A percentile compares a stretch with the other conserved stretches of the same genome.
phyloP scores from a whole-genome alignment of 2,113 vertebrate genomes.

The Callospermophilus lateralis region DNA sequence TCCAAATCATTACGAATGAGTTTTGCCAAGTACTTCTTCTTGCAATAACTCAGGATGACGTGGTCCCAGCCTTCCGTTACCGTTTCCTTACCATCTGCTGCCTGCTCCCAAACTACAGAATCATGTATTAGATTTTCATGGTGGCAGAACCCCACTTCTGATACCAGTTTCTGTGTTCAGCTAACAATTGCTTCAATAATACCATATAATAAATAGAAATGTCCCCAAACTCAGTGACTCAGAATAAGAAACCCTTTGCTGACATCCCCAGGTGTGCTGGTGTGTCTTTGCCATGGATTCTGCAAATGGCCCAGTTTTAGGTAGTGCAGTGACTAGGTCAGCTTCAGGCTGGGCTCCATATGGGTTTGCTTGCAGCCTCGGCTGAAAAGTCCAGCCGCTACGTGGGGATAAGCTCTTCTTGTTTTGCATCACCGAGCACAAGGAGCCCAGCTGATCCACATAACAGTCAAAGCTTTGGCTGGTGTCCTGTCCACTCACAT shows the following conservation, averaged over 20 bases:
- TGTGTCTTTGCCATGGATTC: background rate
- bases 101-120: conserved; percentile 18
- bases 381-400: background rate
- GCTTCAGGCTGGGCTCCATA: background rate
- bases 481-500: background rate
- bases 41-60: background rate
- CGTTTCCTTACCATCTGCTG: conserved; percentile 39
- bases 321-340: background rate
- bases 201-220: background rate
- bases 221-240: background rate
- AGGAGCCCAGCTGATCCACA: background rate
- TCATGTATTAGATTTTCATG: conserved; percentile 15
- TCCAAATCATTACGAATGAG: conserved; percentile 43
- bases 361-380: background rate
- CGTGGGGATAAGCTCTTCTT: background rate
- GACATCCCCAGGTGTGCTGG: background rate
- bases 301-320: background rate
- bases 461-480: background rate
- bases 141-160: background rate
- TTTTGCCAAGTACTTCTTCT: conserved; percentile 63
- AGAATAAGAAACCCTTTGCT: background rate
- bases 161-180: background rate
- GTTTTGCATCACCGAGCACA: background rate
- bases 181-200: background rate
- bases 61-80: conserved; percentile 13